Conservation (phyloP, 2,113 vertebrate genomes). For the Piprites chloris region DNA sequence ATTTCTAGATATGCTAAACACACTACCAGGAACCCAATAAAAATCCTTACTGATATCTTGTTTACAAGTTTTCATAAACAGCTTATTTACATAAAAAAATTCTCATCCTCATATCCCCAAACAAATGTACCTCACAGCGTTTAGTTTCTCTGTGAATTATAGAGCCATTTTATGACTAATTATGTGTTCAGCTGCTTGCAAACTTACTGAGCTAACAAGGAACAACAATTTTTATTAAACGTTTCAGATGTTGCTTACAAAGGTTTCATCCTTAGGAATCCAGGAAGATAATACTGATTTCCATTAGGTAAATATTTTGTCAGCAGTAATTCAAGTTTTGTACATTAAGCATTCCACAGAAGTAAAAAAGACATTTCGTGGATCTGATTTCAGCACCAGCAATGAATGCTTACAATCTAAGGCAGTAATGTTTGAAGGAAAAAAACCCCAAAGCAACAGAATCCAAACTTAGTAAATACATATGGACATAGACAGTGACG, state of each 20-base stretch:
- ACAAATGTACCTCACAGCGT: background rate
- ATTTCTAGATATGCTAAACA: background rate
- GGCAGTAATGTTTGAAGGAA: background rate
- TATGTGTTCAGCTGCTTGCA: background rate
- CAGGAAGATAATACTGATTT: constrained; percentile 47
- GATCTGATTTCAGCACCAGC: constrained; percentile 14
- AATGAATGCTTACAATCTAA: constrained; percentile 28
- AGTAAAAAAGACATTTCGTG: constrained; percentile 39
- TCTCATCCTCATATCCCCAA: background rate
- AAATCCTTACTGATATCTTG: background rate
- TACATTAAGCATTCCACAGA: constrained; percentile 1
- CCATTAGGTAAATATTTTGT: constrained; percentile 32
- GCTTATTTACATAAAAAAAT: background rate
- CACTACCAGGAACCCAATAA: background rate
- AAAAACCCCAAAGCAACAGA: background rate
- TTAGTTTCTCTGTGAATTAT: background rate
- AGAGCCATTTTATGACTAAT: background rate
- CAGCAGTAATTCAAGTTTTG: constrained; percentile 61
- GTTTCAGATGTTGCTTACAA: background rate
- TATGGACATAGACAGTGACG: background rate
- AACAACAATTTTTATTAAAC: background rate
- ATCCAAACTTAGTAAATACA: background rate
- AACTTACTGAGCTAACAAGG: background rate
- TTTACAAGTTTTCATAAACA: background rate
- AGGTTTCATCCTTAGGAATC: constrained; percentile 22